Evolutionary conservation across 2,113 vertebrate genomes (phyloP).

Genomic region (Megaleporinus macrocephalus): DNA sequence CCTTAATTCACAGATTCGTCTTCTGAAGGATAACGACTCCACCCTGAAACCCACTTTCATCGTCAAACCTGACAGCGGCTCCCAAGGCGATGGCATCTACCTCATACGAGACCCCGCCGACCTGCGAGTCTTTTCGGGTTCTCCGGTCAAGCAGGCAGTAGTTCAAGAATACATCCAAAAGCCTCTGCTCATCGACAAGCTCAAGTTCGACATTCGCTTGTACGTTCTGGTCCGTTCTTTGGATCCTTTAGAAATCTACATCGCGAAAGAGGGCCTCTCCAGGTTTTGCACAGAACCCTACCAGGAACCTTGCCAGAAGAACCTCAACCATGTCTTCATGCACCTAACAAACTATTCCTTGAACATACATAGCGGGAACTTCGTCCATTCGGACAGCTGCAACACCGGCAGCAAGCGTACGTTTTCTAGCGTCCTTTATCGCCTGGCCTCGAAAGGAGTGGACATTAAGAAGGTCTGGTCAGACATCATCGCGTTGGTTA

Average conservation of each 20-base stretch:
- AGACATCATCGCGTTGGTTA: slow-evolving; percentile 94
- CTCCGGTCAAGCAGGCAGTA: slow-evolving; percentile 86
- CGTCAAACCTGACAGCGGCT: slow-evolving; percentile 94
- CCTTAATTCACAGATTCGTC: slow-evolving; percentile 76
- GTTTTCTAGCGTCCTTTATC: slow-evolving; percentile 90
- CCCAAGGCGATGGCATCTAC: slow-evolving; percentile 98
- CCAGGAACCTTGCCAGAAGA: slow-evolving; percentile 91
- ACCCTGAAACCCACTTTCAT: slow-evolving; percentile 90
- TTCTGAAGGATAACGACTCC: slow-evolving; percentile 83
- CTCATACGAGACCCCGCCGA: slow-evolving; percentile 93
- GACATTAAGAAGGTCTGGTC: slow-evolving; percentile 97
- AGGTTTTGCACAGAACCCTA: slow-evolving; percentile 98
- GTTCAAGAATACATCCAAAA: slow-evolving; percentile 96
- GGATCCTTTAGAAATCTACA: slow-evolving; percentile 94
- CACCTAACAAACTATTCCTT: slow-evolving; percentile 98
- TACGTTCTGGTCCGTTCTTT: slow-evolving; percentile 93
- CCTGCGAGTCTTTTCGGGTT: slow-evolving; percentile 76
- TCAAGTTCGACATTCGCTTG: slow-evolving; percentile 97
- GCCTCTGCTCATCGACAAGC: slow-evolving; percentile 92
- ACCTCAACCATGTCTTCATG: slow-evolving; percentile 95
- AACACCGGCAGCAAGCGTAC: slow-evolving; percentile 96
- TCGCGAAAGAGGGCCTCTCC: slow-evolving; percentile 95
- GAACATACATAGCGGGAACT: slow-evolving; percentile 93
- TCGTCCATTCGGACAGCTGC: slow-evolving; percentile 89
- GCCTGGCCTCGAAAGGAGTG: slow-evolving; percentile 87